Evolutionary conservation across 2,888 invertebrate species (phyloP), one percentile per base, ranked within the genome.

Genomic region (Amphipyra tragopoginis): DNA sequence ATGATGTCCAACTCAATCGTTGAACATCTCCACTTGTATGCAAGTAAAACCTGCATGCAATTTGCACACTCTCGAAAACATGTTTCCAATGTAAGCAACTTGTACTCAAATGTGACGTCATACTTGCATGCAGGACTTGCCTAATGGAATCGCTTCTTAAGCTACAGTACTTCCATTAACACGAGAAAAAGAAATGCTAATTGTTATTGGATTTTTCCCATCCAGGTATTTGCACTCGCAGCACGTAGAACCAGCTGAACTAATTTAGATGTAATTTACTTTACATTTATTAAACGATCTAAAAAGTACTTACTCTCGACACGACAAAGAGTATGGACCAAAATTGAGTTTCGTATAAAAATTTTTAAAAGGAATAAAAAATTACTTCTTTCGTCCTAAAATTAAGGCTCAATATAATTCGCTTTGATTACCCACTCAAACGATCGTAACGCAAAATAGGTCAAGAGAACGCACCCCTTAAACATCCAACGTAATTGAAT

Each of bases 401-500:
- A 62, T 57, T 61, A 42, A 38, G 48, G 33, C 53, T 10, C 14
- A 59, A 52, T 49, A 49, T 55, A 74, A 74, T 74, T 77, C 47
- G 45, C 14, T 66, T 77, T 75, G 67, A 72, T 77, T 72, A 65
- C 68, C 57, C 68, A 73, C 72, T 72, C 64, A 57, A 61, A 75
- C 61, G 57, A 71, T 63, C 74, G 64, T 66, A 66, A 59, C 54
- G 53, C 38, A 68, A 75, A 76, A 64, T 69, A 59, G 59, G 67
- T 77, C 72, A 65, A 63, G 67, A 58, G 53, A 56, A 68, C 42
- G 69, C 55, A 72, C 64, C 65, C 45, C 36, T 72, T 75, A 73
- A 75, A 79, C 77, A 68, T 57, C 55, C 75, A 55, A 68, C 65
- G 65, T 79, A 79, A 81, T 81, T 82, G 74, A 82, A 78, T 69